Evolutionary conservation across 2,888 invertebrate species (phyloP).

Genomic region (Rhamnusium bicolor): DNA sequence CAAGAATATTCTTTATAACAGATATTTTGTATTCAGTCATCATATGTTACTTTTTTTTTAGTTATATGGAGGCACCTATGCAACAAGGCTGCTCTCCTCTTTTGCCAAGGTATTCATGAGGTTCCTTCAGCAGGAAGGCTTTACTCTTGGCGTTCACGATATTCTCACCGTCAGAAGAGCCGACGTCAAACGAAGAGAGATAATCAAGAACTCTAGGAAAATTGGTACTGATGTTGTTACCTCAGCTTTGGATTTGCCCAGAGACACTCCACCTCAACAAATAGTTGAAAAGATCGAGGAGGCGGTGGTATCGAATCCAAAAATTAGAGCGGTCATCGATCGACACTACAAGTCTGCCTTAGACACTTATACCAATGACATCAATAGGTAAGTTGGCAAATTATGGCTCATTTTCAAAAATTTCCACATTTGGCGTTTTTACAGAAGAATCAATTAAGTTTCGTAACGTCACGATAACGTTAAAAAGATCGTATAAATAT

Average conservation of each 20-base stretch:
- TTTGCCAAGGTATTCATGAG: slow-evolving; percentile 90
- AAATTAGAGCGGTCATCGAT: slow-evolving; percentile 86
- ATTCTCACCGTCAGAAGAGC: slow-evolving; percentile 87
- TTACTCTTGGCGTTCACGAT: slow-evolving; percentile 95
- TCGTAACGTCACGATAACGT: too few species aligned
- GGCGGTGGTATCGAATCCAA: slow-evolving; percentile 80
- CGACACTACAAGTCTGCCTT: slow-evolving; percentile 87
- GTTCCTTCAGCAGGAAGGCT: slow-evolving; percentile 92
- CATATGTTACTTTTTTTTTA: slow-evolving; percentile 68
- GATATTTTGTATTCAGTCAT: too few species aligned
- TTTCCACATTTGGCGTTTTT: too few species aligned
- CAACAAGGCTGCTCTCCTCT: slow-evolving; percentile 87
- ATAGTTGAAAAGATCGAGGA: slow-evolving; percentile 81
- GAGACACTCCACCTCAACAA: slow-evolving; percentile 73
- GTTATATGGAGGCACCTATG: slow-evolving; percentile 91
- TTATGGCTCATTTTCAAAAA: too few species aligned
- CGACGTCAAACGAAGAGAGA: slow-evolving; percentile 80
- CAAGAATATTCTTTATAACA: too few species aligned
- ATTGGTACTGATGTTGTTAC: slow-evolving; percentile 65
- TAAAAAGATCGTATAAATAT: too few species aligned
- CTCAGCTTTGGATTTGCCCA: slow-evolving; percentile 80
- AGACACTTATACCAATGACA: slow-evolving; percentile 90
- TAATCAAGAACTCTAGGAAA: slow-evolving; percentile 78
- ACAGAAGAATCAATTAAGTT: too few species aligned
- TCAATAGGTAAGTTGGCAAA: slow-evolving; percentile 82